Conservation (phyloP, 2,797 vertebrate species). For the Phrynocephalus forsythii region DNA sequence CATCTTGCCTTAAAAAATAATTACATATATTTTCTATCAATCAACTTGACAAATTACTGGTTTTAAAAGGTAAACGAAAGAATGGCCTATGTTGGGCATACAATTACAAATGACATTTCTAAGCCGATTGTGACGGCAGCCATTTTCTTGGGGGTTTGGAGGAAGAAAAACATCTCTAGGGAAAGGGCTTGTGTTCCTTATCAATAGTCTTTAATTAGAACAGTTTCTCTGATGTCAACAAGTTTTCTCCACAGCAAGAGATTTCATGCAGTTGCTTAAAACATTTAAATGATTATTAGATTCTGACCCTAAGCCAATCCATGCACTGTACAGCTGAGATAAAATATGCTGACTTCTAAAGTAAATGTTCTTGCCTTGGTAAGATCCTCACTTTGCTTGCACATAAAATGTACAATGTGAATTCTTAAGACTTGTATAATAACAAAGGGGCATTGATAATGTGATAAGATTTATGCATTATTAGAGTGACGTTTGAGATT, state of each 20-base stretch:
- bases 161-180: neutral
- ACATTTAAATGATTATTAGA: neutral
- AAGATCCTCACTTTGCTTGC: neutral
- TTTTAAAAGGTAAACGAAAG: conserved; percentile 33
- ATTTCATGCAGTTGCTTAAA: neutral
- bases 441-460: neutral
- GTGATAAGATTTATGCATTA: neutral
- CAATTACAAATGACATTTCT: conserved; percentile 40
- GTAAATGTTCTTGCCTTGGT: neutral
- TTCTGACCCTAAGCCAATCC: neutral
- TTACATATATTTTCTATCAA: conserved; percentile 41
- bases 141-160: neutral
- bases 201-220: conserved; percentile 13
- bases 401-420: neutral
- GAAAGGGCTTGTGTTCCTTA: neutral
- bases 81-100: conserved; percentile 10
- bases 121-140: conserved; percentile 6
- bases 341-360: neutral
- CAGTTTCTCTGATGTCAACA: neutral
- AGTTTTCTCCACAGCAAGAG: neutral
- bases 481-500: neutral
- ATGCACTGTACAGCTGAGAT: neutral
- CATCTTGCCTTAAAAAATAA: conserved; percentile 22
- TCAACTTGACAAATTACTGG: conserved; percentile 34
- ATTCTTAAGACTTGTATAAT: neutral